Evolutionary conservation across 2,113 vertebrate species (phyloP).

Genomic region (Ammodytes dubius): DNA sequence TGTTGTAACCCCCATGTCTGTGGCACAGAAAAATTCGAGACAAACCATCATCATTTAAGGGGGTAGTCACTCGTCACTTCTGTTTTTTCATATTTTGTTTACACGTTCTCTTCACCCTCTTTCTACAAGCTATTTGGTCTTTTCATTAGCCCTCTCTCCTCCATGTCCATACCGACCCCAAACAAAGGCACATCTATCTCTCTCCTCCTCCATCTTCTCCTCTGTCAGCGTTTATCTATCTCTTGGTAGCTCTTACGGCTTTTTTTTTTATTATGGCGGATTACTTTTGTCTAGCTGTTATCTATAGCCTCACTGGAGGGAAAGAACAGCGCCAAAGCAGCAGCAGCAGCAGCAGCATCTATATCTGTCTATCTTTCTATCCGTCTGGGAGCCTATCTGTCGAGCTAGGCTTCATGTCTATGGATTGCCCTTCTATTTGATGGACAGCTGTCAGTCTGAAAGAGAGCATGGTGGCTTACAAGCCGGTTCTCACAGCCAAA

Average conservation of each 20-base stretch:
- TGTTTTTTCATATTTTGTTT: neutral
- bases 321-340: conserved; percentile 50
- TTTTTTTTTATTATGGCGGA: conserved; percentile 77
- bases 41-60: conserved; percentile 2
- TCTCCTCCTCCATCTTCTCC: conserved; percentile 30
- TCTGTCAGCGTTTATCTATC: conserved; percentile 59
- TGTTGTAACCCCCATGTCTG: conserved; percentile 15
- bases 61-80: conserved; percentile 3
- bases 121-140: neutral
- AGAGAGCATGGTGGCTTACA: conserved; percentile 18
- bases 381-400: conserved; percentile 69
- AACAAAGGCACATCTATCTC: conserved; percentile 43
- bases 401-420: conserved; percentile 64
- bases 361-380: conserved; percentile 79
- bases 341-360: conserved; percentile 29
- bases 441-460: conserved; percentile 53
- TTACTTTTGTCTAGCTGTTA: conserved; percentile 83
- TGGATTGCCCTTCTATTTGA: conserved; percentile 46
- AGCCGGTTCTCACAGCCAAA: conserved; percentile 35
- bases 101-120: conserved; percentile 10
- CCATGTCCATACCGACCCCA: conserved; percentile 6
- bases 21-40: conserved; percentile 6
- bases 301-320: conserved; percentile 81
- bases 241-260: conserved; percentile 70
- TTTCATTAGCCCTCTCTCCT: conserved; percentile 22